Evolutionary conservation across 2,797 vertebrate genomes (phyloP), one percentile per base, ranked within the genome.

Genomic region (Spinus olivaceus): DNA sequence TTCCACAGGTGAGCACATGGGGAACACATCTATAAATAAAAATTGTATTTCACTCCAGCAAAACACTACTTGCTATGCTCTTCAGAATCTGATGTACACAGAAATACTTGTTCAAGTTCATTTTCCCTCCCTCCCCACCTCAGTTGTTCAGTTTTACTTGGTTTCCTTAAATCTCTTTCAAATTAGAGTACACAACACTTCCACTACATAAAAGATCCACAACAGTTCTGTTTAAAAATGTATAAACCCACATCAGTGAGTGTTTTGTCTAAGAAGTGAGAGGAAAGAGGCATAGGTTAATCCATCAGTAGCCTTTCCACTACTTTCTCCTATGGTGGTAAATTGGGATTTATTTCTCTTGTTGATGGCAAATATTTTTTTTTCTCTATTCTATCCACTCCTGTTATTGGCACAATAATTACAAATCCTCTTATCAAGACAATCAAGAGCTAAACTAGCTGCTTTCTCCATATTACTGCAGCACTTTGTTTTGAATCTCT

Each of bases 401-500:
- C 53, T 89, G 39, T 64, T 93, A 89, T 46, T 91, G 88, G 88
- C 50, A 61, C 57, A 95, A 74, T 79, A 95, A 94, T 90, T 83
- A 65, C 47, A 86, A 63, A 67, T 86, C 46, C 81, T 91, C 81
- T 90, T 91, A 91, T 81, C 94, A 78, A 79, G 93, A 78, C 54
- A 94, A 95, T 92, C 57, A 46, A 47, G 37, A 56, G 69, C 73
- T 86, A 79, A 96, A 91, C 76, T 72, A 91, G 46, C 69, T 92
- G 47, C 42, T 88, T 87, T 86, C 72, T 51, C 65, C 50, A 39
- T 79, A 44, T 81, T 92, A 82, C 87, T 92, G 69, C 76, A 91
- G 50, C 57, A 85, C 79, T 93, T 95, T 85, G 84, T 82, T 95
- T 92, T 88, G 88, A 83, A 83, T 66, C 54, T 82, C n/a, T 72